Evolutionary conservation across 2,113 vertebrate species (phyloP).

Genomic region (Malurus cyaneus): DNA sequence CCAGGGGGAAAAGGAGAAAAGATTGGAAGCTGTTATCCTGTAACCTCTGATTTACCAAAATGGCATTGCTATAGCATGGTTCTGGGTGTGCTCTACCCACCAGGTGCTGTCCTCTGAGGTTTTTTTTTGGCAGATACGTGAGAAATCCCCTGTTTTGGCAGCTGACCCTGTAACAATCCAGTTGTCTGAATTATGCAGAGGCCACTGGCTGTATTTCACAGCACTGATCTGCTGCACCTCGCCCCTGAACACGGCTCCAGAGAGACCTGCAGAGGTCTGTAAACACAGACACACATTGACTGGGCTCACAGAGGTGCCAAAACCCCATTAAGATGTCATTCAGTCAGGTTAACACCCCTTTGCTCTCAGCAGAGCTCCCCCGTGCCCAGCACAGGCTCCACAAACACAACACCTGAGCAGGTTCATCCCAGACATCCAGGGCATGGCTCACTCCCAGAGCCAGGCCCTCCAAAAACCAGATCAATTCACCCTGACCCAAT

Average conservation of each 20-base stretch:
- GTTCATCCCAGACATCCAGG: neutral
- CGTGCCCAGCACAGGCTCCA: rapidly evolving
- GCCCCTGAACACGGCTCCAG: neutral
- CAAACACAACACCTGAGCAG: neutral
- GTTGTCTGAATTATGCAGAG: neutral
- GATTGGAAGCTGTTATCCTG: neutral
- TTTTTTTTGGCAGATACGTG: neutral
- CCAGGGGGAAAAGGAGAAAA: neutral
- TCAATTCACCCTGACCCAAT: neutral
- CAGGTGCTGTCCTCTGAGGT: neutral
- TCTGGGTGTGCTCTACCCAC: neutral
- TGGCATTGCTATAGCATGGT: rapidly evolving
- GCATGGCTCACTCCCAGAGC: neutral
- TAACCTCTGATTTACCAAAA: neutral
- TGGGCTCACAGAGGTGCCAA: neutral
- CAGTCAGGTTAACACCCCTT: neutral
- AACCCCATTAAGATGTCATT: neutral
- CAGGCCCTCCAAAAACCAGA: neutral
- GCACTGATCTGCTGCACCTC: neutral
- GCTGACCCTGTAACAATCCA: neutral
- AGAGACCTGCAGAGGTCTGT: rapidly evolving
- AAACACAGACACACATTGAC: rapidly evolving
- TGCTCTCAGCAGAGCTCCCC: neutral
- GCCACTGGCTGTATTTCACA: neutral
- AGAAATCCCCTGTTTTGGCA: neutral